These are phyloP conservation scores for Speoplatyrhinus poulsoni DNA, from an alignment of 2,113 vertebrate genomes.

Conservation along the genomic window DNA sequence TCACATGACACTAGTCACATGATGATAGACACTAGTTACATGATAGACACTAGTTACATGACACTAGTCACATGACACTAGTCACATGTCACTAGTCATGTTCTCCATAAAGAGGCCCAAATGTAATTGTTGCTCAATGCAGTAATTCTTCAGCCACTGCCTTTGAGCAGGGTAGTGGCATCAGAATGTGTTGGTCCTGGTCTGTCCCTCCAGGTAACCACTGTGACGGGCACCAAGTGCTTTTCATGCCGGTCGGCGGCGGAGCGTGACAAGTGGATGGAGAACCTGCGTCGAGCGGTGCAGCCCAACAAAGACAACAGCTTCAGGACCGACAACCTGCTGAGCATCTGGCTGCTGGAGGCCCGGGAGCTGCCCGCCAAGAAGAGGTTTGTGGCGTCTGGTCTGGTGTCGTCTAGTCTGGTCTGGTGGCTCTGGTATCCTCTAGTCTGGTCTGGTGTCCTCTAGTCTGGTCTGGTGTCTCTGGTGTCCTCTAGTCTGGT, in stretches of 20 bases:
- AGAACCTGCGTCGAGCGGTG: constrained; percentile 93
- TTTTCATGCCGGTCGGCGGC: constrained; percentile 97
- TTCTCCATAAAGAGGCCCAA: too few relatives aligned
- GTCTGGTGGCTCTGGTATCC: not conserved
- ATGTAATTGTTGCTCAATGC: too few relatives aligned
- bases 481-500: too few relatives aligned
- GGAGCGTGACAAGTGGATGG: constrained; percentile 99
- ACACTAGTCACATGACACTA: too few relatives aligned
- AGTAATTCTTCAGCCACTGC: too few relatives aligned
- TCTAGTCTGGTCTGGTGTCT: not conserved
- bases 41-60: too few relatives aligned
- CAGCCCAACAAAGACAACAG: constrained; percentile 99
- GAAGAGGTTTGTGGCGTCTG: constrained; percentile 80
- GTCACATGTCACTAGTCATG: too few relatives aligned
- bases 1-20: too few relatives aligned
- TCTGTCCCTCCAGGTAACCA: constrained; percentile 84
- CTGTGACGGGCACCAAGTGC: constrained; percentile 95
- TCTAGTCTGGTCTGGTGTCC: not conserved
- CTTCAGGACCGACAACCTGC: constrained; percentile 89
- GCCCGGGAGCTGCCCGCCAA: constrained; percentile 96
- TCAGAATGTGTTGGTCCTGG: not conserved
- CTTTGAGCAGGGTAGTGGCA: too few relatives aligned
- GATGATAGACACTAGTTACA: too few relatives aligned
- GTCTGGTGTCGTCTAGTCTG: not conserved
- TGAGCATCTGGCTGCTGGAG: constrained; percentile 95